A percentile compares a stretch with the other conserved stretches of the same genome.
These are phyloP conservation scores for Zhengitettix transpicula DNA, from an alignment of 2,888 invertebrate genomes.

Conservation along the genomic window DNA sequence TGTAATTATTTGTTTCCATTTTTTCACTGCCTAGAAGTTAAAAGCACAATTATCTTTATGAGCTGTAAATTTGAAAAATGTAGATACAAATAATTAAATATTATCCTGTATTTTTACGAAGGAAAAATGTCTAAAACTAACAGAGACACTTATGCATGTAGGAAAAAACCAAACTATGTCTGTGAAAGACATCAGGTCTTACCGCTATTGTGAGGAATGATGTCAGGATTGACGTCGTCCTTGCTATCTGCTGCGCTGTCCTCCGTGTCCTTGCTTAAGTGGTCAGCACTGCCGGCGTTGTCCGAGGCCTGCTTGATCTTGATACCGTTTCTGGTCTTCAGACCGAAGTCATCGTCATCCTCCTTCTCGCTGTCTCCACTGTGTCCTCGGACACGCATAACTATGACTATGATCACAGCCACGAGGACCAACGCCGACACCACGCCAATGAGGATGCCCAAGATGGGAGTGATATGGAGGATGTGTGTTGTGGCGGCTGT, in stretches of 20 bases:
- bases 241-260: conserved; percentile 29
- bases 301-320: conserved; percentile 7
- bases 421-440: conserved; percentile 35
- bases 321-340: conserved; percentile 3
- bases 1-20: no score
- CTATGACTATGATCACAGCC: conserved; percentile 31
- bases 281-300: conserved; percentile 26
- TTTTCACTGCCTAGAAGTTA: no score
- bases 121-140: no score
- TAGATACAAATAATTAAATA: no score
- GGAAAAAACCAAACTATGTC: no score
- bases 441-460: conserved; percentile 34
- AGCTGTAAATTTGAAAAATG: no score
- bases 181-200: conserved; percentile 9
- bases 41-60: no score
- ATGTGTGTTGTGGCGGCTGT: conserved; percentile 32
- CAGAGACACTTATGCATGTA: no score
- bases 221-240: conserved; percentile 40
- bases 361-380: conserved; percentile 16
- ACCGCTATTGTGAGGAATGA: conserved; percentile 36
- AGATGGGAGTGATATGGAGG: conserved; percentile 35
- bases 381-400: conserved; percentile 30
- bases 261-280: conserved; percentile 31
- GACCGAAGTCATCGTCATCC: conserved; percentile 1
- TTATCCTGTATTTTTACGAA: no score